Percentiles rank a stretch among this genome's conserved stretches.
Conservation (phyloP, 2,797 vertebrate species). For the Craterocephalus amniculus region DNA sequence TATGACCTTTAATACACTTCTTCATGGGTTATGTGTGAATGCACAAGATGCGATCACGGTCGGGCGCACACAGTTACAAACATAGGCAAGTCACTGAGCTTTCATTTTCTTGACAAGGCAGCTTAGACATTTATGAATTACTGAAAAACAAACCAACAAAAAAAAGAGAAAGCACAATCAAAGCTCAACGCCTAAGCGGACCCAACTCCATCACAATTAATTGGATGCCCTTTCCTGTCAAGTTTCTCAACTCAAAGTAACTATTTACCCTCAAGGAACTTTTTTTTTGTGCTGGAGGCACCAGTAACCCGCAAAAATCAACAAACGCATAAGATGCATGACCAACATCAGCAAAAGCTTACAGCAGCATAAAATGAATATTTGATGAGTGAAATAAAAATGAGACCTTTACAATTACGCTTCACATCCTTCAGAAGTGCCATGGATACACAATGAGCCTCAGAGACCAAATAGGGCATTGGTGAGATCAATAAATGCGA, state of each 20-base stretch:
- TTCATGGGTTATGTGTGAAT: slow-evolving; percentile 4
- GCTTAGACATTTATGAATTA: slow-evolving; percentile 50
- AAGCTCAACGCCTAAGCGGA: not conserved
- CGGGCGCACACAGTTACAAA: slow-evolving; percentile 17
- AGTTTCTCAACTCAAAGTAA: not conserved
- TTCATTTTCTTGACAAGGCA: slow-evolving; percentile 50
- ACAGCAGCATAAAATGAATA: not conserved
- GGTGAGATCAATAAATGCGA: not conserved
- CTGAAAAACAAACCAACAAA: not conserved
- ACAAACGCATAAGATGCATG: not conserved
- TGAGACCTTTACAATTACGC: not conserved
- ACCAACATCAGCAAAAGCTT: not conserved
- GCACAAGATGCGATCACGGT: slow-evolving; percentile 9
- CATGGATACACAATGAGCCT: not conserved
- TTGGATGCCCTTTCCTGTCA: slow-evolving; percentile 20
- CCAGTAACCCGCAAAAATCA: not conserved
- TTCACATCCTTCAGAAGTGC: not conserved
- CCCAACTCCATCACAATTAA: slow-evolving; percentile 14
- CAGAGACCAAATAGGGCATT: not conserved
- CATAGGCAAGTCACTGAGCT: slow-evolving; percentile 12
- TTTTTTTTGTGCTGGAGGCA: too few relatives aligned
- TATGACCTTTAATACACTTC: slow-evolving; percentile 12
- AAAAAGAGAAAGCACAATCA: slow-evolving; percentile 1
- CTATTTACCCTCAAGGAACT: not conserved
- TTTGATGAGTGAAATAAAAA: not conserved